These are phyloP conservation scores for Aphelenchoides fujianensis DNA, from an alignment of 1,140 invertebrate genomes.

Conservation along the genomic window DNA sequence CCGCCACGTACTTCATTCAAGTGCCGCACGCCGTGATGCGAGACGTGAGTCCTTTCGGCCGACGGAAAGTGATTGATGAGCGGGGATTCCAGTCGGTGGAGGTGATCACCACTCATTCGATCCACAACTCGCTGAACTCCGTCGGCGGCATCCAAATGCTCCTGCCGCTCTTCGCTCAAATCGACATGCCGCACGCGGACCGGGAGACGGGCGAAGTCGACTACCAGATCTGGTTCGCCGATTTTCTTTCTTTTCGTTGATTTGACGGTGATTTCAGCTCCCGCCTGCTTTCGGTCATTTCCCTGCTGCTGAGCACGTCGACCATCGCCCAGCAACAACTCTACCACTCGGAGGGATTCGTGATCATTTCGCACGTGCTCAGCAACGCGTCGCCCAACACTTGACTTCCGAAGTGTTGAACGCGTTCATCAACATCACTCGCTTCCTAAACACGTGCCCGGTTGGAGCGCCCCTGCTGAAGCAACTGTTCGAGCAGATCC, in stretches of 20 bases:
- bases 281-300: slow-evolving; percentile 91
- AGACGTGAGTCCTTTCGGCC: slow-evolving; percentile 71
- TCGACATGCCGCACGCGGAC: slow-evolving; percentile 75
- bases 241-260: not conserved
- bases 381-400: slow-evolving; percentile 69
- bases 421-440: slow-evolving; percentile 71
- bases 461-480: slow-evolving; percentile 89
- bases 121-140: slow-evolving; percentile 96
- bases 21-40: slow-evolving; percentile 97
- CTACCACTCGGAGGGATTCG: slow-evolving; percentile 92
- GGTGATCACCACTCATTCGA: slow-evolving; percentile 96
- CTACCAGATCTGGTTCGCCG: slow-evolving; percentile 12
- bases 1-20: slow-evolving; percentile 89
- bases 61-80: not conserved
- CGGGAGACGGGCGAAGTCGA: slow-evolving; percentile 69
- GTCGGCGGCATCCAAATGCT: slow-evolving; percentile 97
- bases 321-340: slow-evolving; percentile 96
- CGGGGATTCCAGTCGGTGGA: slow-evolving; percentile 82
- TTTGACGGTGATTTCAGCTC: slow-evolving; percentile 71
- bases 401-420: slow-evolving; percentile 52
- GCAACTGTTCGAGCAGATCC: slow-evolving; percentile 93
- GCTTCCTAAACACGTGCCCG: slow-evolving; percentile 88
- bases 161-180: slow-evolving; percentile 93
- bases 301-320: slow-evolving; percentile 91
- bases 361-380: slow-evolving; percentile 94